phyloP scores from a whole-genome alignment of 2,888 invertebrate species.

The Diadromus collaris region DNA sequence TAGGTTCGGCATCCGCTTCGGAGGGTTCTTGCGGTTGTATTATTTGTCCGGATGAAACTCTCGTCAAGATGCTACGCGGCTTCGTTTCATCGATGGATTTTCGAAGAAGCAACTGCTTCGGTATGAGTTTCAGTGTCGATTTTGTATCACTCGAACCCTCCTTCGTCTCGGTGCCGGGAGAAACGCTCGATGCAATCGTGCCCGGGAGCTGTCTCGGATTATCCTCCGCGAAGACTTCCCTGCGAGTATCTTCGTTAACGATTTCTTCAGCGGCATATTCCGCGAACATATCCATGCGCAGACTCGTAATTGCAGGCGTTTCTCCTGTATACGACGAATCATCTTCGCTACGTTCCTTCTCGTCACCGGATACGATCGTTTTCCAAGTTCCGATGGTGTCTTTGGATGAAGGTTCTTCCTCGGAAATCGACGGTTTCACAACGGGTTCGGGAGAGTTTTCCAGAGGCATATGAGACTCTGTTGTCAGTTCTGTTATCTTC shows the following conservation, averaged over 20 bases:
- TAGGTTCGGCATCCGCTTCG: neutral
- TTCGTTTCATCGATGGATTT: constrained; percentile 51
- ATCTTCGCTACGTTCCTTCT: constrained; percentile 50
- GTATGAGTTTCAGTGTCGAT: constrained; percentile 70
- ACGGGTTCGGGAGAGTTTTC: constrained; percentile 28
- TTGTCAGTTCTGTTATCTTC: neutral
- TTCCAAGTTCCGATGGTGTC: constrained; percentile 25
- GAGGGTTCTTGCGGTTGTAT: neutral
- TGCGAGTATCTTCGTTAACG: constrained; percentile 32
- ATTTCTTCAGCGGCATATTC: constrained; percentile 63
- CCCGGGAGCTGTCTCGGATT: neutral
- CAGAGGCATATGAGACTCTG: constrained; percentile 25
- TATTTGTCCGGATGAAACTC: neutral
- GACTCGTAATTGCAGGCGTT: constrained; percentile 54
- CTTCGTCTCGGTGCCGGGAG: constrained; percentile 48
- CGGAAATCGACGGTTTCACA: neutral
- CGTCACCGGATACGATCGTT: constrained; percentile 34
- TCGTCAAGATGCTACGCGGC: constrained; percentile 32
- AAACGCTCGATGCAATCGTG: constrained; percentile 4
- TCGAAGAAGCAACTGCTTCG: constrained; percentile 73
- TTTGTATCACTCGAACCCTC: constrained; percentile 46
- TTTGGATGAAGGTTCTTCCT: constrained; percentile 36
- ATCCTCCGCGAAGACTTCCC: constrained; percentile 30
- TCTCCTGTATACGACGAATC: constrained; percentile 57
- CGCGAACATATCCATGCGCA: constrained; percentile 72